Percentiles rank a stretch among this genome's conserved stretches.
Evolutionary conservation across 1,140 invertebrate species (phyloP).

Genomic region (Papilio polytes): DNA sequence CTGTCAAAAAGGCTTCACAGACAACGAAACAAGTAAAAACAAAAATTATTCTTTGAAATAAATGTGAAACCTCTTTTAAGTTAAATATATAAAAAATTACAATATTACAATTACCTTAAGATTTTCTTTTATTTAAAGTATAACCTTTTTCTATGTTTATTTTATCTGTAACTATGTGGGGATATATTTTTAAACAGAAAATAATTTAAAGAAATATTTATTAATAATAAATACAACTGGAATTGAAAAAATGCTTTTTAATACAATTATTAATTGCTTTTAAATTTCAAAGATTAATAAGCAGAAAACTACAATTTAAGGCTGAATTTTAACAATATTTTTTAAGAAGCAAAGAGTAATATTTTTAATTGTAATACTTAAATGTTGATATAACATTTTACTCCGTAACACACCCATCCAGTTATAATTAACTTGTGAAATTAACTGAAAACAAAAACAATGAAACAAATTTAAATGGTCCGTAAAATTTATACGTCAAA

Average conservation of each 20-base stretch:
- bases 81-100: slow-evolving; percentile 16
- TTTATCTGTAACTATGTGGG: background rate
- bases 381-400: slow-evolving; percentile 50
- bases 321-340: slow-evolving; percentile 54
- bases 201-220: background rate
- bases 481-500: background rate
- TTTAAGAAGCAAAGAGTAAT: slow-evolving; percentile 48
- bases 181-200: slow-evolving; percentile 7
- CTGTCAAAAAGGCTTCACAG: background rate
- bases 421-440: slow-evolving; percentile 73
- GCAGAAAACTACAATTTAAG: slow-evolving; percentile 52
- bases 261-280: background rate
- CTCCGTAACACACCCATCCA: slow-evolving; percentile 73
- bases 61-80: slow-evolving; percentile 3
- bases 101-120: background rate
- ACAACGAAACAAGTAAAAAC: background rate
- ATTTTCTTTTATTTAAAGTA: background rate
- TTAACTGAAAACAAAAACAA: slow-evolving; percentile 80
- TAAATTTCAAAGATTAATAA: background rate
- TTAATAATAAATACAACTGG: slow-evolving; percentile 10
- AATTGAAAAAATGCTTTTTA: background rate
- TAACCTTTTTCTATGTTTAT: background rate
- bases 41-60: background rate
- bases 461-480: slow-evolving; percentile 65
- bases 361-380: slow-evolving; percentile 38